These are phyloP conservation scores for Hylaeus volcanicus DNA, from an alignment of 1,140 invertebrate species.

Conservation along the genomic window DNA sequence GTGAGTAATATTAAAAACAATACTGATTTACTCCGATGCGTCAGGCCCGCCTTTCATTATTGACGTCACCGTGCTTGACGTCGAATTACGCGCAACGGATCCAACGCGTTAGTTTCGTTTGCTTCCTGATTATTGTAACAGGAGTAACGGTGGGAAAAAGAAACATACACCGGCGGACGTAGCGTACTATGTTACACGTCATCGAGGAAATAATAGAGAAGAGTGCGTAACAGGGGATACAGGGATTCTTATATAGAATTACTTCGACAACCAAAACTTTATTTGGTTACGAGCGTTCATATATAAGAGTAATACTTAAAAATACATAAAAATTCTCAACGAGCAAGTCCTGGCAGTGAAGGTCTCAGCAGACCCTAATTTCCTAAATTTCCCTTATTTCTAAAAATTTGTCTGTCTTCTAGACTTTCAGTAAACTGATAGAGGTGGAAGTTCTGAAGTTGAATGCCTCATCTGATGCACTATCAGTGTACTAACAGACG, in stretches of 20 bases:
- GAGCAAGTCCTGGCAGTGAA: no score
- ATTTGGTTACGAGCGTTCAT: no score
- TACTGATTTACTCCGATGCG: conserved; percentile 34
- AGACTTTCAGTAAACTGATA: no score
- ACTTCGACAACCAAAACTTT: no score
- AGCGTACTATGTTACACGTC: not conserved
- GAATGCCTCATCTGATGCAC: no score
- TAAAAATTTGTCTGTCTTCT: no score
- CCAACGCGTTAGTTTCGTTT: not conserved
- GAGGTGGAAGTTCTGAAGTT: no score
- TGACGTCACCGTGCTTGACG: conserved; percentile 43
- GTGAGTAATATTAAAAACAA: conserved; percentile 56
- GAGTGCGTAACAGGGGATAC: not conserved
- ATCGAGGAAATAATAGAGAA: not conserved
- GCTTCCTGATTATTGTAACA: not conserved
- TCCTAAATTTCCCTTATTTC: no score
- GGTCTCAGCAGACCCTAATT: no score
- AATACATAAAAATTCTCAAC: no score
- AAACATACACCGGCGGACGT: not conserved
- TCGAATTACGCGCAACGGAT: conserved; percentile 25
- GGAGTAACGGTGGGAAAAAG: not conserved
- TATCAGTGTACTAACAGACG: no score
- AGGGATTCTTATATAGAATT: not conserved
- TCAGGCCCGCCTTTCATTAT: conserved; percentile 27
- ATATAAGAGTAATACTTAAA: no score